A percentile compares a stretch with the other conserved stretches of the same genome.
Conservation (phyloP, 2,113 vertebrate genomes). For the Pitta sordida region DNA sequence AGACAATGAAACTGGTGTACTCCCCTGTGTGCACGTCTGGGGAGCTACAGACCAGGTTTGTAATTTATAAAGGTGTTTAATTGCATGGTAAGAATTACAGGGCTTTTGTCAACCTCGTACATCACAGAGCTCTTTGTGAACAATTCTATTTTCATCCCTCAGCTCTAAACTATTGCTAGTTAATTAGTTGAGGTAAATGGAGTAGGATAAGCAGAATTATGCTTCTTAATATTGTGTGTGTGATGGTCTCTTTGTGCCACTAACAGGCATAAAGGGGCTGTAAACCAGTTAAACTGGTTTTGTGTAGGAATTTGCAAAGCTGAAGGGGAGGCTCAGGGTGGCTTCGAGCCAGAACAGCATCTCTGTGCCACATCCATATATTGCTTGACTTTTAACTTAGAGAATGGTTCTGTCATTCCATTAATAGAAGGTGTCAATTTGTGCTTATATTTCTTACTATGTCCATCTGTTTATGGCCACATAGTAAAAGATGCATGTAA, state of each 20-base stretch:
- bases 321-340: not conserved
- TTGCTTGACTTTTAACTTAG: not conserved
- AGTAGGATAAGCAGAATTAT: not conserved
- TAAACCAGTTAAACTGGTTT: constrained; percentile 46
- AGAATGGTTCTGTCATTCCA: not conserved
- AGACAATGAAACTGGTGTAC: not conserved
- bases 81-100: not conserved
- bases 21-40: not conserved
- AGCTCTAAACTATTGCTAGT: constrained; percentile 12
- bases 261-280: not conserved
- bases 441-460: not conserved
- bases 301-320: not conserved
- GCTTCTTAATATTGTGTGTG: not conserved
- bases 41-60: not conserved
- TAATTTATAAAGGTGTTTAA: constrained; percentile 9
- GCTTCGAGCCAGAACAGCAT: not conserved
- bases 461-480: not conserved
- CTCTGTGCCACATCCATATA: not conserved
- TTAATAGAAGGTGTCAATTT: not conserved
- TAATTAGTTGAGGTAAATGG: constrained; percentile 32
- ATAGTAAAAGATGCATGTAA: not conserved
- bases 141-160: not conserved
- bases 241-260: constrained; percentile 25
- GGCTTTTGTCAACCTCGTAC: not conserved
- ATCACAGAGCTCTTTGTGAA: constrained; percentile 6